Base-by-base conservation (phyloP, 2,888 invertebrate genomes). In the Laspeyria flexula region DNA sequence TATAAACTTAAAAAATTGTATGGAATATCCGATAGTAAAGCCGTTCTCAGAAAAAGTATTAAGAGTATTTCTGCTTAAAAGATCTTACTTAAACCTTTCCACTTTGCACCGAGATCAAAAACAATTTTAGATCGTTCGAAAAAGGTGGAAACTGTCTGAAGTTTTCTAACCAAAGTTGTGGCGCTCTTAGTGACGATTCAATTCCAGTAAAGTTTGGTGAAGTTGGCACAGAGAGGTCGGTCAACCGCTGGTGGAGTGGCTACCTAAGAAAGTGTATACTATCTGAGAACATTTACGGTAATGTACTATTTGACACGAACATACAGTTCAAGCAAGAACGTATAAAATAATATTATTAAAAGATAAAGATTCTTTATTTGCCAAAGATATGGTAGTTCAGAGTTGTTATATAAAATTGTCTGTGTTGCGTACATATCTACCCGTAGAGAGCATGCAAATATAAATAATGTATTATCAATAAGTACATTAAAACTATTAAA, bases 191-290 rank as follows among this genome's bases (percentile, higher is more conserved):
- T 38, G 42, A 55, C 50, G 54, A 61, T 61, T 67, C 65, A 57
- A 69, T 69, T 61, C 44, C 11, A 33, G 40, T 21, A 51, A 67
- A 65, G 69, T 67, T 68, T 41, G 11, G 54, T 51, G 30, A 58
- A 60, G 55, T 55, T 54, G 53, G 53, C 48, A 46, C 39, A 55
- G 60, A 51, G 46, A 37, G 56, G 58, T 61, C 42, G 49, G 51
- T 46, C 41, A 52, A 58, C 58, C 56, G 40, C 61, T 53, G 30
- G 49, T 45, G 31, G 48, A 55, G 57, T 54, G 38, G 34, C 10
- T 25, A 30, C 30, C 12, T 16, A 29, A 29, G 5, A 12, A 40
- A 31, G 38, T 41, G 27, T 13, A 16, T 29, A 40, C 34, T 47
- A 34, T 15, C 21, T 12, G 21, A 35, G 41, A 34, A 30, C n/a